Base-by-base conservation (phyloP, 2,113 vertebrate species). In the Apeltes quadracus region DNA sequence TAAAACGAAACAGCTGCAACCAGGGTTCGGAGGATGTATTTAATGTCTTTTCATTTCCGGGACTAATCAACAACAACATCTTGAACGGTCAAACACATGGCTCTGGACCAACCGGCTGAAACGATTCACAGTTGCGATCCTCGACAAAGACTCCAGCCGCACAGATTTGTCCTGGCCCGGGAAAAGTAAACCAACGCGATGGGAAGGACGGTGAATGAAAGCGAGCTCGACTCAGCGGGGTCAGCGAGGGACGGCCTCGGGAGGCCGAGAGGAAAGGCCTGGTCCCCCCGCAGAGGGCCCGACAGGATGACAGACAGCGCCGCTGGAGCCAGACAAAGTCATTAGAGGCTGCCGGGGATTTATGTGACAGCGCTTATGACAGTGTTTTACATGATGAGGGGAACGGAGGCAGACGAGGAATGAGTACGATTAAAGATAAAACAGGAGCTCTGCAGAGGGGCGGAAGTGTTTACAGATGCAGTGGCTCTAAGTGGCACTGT, bases 171-270 rank as follows among this genome's bases (percentile, higher is more conserved):
- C 54, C 78, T 77, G 78, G 80, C 83, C 48, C 57, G 16, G 64
- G 69, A 68, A 83, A 72, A 78, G 64, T 82, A 87, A 89, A 89
- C 82, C 65, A 48, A 64, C n/a, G 38, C 72, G 36, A 59, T 54
- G 53, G 53, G 72, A 67, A 23, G 38, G 81, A 68, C 41, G 22
- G 70, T 79, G 81, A 86, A 85, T 83, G 69, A 80, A 46, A 57
- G 67, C 16, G 5, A 64, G 61, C 77, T 75, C 38, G 54, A 61
- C 58, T 15, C 56, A 29, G n/a, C n/a, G 34, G 51, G 76, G 79
- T 87, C 72, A 75, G 27, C 1, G 43, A 68, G 36, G 73, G 29
- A 57, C 20, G 4, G 23, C 58, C 36, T n/a, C n/a, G 41, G 38
- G 58, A 63, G 14, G 56, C 64, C 53, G 70, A 32, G 61, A 70